These are phyloP conservation scores for Melolontha melolontha DNA, from an alignment of 2,888 invertebrate species.

Conservation along the genomic window DNA sequence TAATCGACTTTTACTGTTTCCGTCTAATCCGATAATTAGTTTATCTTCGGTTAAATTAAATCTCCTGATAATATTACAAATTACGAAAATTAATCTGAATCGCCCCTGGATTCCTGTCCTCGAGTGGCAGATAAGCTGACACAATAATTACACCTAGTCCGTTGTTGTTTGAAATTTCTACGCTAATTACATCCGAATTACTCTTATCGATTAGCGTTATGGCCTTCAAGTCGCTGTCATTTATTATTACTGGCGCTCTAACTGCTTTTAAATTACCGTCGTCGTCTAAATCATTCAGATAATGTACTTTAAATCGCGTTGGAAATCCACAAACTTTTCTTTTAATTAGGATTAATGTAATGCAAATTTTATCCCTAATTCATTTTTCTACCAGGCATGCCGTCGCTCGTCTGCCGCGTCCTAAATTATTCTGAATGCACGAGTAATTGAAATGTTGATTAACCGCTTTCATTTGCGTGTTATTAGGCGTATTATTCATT, in stretches of 20 bases:
- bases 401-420: slow-evolving; percentile 1
- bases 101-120: background rate
- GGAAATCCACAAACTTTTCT: too few species aligned
- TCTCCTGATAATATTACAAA: background rate
- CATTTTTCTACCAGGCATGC: background rate
- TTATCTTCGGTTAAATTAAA: background rate
- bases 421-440: background rate
- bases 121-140: background rate
- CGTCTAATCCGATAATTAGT: background rate
- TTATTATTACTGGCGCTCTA: too few species aligned
- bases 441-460: background rate
- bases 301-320: too few species aligned
- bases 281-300: too few species aligned
- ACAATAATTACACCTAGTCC: background rate
- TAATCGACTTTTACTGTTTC: background rate
- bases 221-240: too few species aligned
- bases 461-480: too few species aligned
- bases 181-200: background rate
- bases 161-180: background rate
- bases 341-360: too few species aligned
- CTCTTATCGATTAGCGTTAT: background rate
- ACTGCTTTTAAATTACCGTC: too few species aligned
- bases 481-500: too few species aligned
- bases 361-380: background rate
- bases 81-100: background rate